Base-by-base conservation (phyloP, 2,888 invertebrate species). In the Macropis europaea region DNA sequence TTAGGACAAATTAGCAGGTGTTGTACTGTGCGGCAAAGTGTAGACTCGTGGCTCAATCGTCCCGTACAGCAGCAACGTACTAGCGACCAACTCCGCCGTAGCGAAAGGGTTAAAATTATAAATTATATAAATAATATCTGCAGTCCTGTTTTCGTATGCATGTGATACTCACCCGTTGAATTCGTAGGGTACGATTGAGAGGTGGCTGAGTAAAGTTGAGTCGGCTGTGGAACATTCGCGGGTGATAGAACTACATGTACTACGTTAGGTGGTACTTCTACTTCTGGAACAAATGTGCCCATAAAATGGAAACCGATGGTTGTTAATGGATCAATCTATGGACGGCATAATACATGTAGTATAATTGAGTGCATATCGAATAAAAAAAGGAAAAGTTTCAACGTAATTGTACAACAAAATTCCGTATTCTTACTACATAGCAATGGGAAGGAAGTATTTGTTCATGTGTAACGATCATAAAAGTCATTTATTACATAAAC, bases 261-360 rank as follows among this genome's bases (percentile, higher is more conserved):
- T 42, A 76, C 52, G 30, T 28, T 74, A 56, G 86, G 83, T n/a
- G n/a, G n/a, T 73, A 76, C 53, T 34, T 83, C 83, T 40, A 84
- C 81, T 81, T 77, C 87, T 87, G 84, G 40, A 86, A 87, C 77
- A 81, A 69, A 69, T 60, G 60, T 52, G 63, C 7, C 47, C 28
- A 26, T 57, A 56, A 61, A 34, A 13, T 9, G 2, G 6, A 30
- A 34, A 48, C 5, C 11, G 1, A 24, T 38, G 2, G 34, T 54
- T 30, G 3, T 9, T n/a, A 34, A 30, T n/a, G 34, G 22, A 15
- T 42, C 22, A 17, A 69, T 59, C 47, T 26, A 50, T 59, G 63
- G 63, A 79, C n/a, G 73, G 74, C 70, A 79, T 54, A 38, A 59
- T 45, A 66, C 63, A 48, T 57, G 68, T 53, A 34, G 52, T 57